Evolutionary conservation across 2,113 vertebrate genomes (phyloP).

Genomic region (Erythrocercus mccallii): DNA sequence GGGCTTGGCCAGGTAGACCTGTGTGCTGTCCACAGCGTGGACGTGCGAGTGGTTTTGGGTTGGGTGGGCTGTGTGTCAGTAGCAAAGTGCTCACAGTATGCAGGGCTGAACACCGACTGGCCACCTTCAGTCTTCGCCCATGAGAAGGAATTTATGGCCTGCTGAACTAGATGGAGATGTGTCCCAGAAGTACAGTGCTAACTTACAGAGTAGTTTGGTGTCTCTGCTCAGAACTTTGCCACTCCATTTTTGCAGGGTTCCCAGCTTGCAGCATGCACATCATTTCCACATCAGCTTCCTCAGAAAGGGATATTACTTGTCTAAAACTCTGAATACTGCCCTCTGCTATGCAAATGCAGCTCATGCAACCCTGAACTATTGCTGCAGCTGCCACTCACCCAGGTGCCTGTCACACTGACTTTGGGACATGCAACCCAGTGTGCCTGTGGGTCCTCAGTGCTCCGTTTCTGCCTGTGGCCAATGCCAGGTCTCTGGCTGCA

Average conservation of each 20-base stretch:
- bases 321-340: slow-evolving; percentile 1
- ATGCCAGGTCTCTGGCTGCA: background rate
- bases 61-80: background rate
- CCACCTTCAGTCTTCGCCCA: background rate
- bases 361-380: background rate
- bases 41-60: rapidly evolving
- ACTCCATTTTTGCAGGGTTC: background rate
- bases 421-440: rapidly evolving
- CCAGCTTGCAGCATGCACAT: background rate
- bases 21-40: rapidly evolving
- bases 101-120: background rate
- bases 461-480: background rate
- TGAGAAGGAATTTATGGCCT: background rate
- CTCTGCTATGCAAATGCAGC: background rate
- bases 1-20: background rate
- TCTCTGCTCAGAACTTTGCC: background rate
- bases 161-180: background rate
- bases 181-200: background rate
- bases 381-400: background rate
- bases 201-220: background rate
- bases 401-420: background rate
- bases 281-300: background rate
- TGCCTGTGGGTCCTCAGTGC: background rate
- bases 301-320: background rate
- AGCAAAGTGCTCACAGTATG: rapidly evolving